Percentiles rank a stretch among this genome's conserved stretches.
These are phyloP conservation scores for Arctocebus calabarensis DNA, from an alignment of 2,797 vertebrate genomes.

Conservation along the genomic window DNA sequence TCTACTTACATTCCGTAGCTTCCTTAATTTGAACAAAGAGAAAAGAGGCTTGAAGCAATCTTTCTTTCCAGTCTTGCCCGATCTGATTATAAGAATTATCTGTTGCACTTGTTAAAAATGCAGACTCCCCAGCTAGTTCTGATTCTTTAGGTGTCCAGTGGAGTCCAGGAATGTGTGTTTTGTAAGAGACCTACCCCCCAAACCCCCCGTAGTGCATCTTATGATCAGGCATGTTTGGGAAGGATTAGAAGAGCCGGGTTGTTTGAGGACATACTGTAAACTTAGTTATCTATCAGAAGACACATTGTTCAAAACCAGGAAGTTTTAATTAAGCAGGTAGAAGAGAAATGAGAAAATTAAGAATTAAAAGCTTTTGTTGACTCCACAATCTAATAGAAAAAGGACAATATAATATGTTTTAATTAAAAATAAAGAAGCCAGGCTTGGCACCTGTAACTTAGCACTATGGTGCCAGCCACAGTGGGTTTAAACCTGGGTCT, in stretches of 20 bases:
- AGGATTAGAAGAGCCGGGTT: neutral
- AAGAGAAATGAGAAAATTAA: slow-evolving; percentile 54
- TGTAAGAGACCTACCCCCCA: neutral
- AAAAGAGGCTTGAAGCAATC: neutral
- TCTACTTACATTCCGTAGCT: neutral
- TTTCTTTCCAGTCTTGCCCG: neutral
- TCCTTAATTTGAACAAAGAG: slow-evolving; percentile 45
- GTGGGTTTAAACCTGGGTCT: too few relatives aligned
- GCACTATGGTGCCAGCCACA: too few relatives aligned
- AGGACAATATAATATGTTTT: neutral
- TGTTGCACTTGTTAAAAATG: slow-evolving; percentile 21
- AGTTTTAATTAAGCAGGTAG: slow-evolving; percentile 32
- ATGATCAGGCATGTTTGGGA: neutral
- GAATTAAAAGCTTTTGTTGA: slow-evolving; percentile 33
- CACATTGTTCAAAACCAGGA: neutral
- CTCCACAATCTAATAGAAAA: slow-evolving; percentile 62
- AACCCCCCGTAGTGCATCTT: neutral
- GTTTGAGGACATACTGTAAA: slow-evolving; percentile 14
- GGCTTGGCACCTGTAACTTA: too few relatives aligned
- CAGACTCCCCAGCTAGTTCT: neutral
- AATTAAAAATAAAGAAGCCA: slow-evolving; percentile 33
- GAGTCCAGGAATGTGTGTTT: neutral
- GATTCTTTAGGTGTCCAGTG: neutral
- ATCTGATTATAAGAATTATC: neutral
- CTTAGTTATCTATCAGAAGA: slow-evolving; percentile 27